These are phyloP conservation scores for Spodoptera littoralis DNA, from an alignment of 2,888 invertebrate genomes.

Conservation along the genomic window DNA sequence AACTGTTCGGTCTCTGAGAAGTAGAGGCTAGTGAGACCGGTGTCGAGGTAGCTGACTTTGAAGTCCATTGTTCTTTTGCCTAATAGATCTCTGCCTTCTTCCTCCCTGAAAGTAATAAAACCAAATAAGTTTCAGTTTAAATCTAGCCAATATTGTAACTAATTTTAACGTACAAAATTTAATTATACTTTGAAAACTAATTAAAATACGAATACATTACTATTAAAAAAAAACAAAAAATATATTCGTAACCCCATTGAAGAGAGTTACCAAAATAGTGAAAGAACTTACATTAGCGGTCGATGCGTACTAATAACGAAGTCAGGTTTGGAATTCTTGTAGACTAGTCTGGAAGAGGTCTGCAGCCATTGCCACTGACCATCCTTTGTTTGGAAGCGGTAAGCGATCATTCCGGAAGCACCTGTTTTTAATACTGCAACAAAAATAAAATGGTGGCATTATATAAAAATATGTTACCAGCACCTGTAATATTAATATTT, in stretches of 20 bases:
- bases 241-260: too few relatives aligned
- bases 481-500: too few relatives aligned
- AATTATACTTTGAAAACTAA: too few relatives aligned
- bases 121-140: too few relatives aligned
- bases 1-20: conserved; percentile 96
- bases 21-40: conserved; percentile 96
- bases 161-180: too few relatives aligned
- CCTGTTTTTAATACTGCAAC: conserved; percentile 98
- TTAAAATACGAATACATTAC: too few relatives aligned
- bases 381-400: conserved; percentile 98
- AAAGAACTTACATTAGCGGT: conserved; percentile 96
- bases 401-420: conserved; percentile 99
- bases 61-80: conserved; percentile 99
- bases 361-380: conserved; percentile 99
- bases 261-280: too few relatives aligned
- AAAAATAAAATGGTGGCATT: conserved; percentile 11
- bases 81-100: conserved; percentile 98
- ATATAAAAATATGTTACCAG: too few relatives aligned
- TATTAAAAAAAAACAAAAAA: too few relatives aligned
- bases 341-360: conserved; percentile 97
- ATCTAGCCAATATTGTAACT: too few relatives aligned
- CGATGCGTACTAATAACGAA: conserved; percentile 99
- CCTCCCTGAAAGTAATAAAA: conserved; percentile 92
- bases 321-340: conserved; percentile 99
- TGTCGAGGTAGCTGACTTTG: conserved; percentile 99